Conservation (phyloP, 2,797 vertebrate genomes). For the Betta splendens region DNA sequence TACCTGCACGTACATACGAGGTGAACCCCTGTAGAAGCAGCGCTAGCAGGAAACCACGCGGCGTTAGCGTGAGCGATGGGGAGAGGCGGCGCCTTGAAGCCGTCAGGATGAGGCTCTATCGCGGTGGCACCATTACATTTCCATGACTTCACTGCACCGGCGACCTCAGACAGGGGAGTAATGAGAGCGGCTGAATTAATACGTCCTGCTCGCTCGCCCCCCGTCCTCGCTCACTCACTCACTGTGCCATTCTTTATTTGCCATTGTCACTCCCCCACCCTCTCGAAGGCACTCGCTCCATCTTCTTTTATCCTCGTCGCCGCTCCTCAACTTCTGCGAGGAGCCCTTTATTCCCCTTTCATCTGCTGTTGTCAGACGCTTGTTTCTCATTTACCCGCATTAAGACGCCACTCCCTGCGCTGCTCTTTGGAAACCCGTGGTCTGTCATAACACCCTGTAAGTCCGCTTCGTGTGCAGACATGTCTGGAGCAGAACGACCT, state of each 20-base stretch:
- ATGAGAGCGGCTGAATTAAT: conserved; percentile 67
- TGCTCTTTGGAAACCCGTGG: conserved; percentile 51
- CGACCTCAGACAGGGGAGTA: conserved; percentile 65
- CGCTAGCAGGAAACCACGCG: too few relatives aligned
- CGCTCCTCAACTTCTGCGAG: conserved; percentile 45
- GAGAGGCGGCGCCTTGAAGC: conserved; percentile 50
- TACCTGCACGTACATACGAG: conserved; percentile 37
- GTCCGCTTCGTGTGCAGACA: conserved; percentile 63
- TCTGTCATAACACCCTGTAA: conserved; percentile 54
- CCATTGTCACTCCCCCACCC: conserved; percentile 37
- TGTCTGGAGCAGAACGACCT: conserved; percentile 52
- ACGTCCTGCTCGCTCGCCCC: conserved; percentile 47
- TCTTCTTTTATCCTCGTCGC: conserved; percentile 28
- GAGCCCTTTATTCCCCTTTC: conserved; percentile 54
- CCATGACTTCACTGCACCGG: conserved; percentile 71
- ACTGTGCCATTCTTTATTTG: conserved; percentile 58
- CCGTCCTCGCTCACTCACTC: conserved; percentile 44
- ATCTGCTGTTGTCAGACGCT: conserved; percentile 49
- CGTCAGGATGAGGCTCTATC: conserved; percentile 69
- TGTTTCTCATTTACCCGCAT: conserved; percentile 65
- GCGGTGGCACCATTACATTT: conserved; percentile 73
- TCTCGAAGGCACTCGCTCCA: conserved; percentile 34
- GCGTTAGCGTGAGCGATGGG: too few relatives aligned
- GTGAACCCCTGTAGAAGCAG: conserved; percentile 16
- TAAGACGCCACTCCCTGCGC: conserved; percentile 55